Evolutionary conservation across 23 tunicate genomes (phyloP).

Genomic region (Trididemnum nubilum): DNA sequence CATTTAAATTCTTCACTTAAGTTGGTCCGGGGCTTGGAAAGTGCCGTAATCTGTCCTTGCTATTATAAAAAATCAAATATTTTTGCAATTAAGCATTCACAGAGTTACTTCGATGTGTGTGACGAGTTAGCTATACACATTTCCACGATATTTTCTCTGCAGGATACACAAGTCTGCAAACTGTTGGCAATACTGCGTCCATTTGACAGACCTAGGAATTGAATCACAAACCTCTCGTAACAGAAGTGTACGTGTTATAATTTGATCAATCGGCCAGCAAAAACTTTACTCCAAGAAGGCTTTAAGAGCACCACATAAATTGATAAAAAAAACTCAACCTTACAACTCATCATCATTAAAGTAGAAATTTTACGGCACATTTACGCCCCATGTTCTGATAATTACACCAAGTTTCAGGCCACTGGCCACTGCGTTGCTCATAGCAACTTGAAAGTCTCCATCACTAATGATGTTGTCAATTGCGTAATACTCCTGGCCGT

Average conservation of each 20-base stretch:
- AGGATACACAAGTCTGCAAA: neutral
- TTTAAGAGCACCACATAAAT: neutral
- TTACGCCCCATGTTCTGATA: constrained; percentile 84
- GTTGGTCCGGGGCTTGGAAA: no score
- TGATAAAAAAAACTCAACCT: neutral
- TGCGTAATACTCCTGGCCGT: constrained; percentile 97
- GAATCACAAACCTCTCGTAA: neutral
- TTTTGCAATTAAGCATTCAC: neutral
- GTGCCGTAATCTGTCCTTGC: no score
- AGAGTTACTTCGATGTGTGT: no score
- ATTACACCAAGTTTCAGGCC: constrained; percentile 95
- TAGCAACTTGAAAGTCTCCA: constrained; percentile 94
- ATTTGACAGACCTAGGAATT: neutral
- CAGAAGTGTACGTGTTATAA: no score
- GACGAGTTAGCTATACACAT: no score
- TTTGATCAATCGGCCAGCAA: no score
- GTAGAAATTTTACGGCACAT: constrained; percentile 15
- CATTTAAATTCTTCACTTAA: no score
- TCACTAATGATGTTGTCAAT: constrained; percentile 98
- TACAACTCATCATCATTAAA: neutral
- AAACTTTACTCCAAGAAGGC: no score
- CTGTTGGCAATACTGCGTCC: neutral
- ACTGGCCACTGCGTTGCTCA: constrained; percentile 73
- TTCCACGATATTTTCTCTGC: neutral
- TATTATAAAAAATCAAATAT: neutral